Evolutionary conservation across 2,113 vertebrate species (phyloP), one percentile per base, ranked within the genome.

Genomic region (Mormyrus lacerda): DNA sequence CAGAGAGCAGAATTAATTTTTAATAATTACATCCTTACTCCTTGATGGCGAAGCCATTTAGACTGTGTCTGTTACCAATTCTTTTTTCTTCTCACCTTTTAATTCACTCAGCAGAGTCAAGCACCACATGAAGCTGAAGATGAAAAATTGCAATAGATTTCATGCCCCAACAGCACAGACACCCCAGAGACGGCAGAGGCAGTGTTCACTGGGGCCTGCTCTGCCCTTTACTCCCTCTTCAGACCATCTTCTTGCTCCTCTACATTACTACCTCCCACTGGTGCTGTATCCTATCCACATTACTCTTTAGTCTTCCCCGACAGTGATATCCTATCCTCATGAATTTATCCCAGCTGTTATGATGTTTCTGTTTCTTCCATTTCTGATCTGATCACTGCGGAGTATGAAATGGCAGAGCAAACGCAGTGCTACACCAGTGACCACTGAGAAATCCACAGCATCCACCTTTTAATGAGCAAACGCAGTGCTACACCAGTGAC

Each of bases 281-380:
- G 73, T 42, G 35, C 15, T 79, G 5, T 79, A 19, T 47, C 44
- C 44, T 47, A 45, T 47, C 44, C 21, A 0, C 24, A 47, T 84
- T 24, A 11, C n/a, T 19, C 82, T n/a, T n/a, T 21, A 47, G 21
- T n/a, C 82, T 84, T 11, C 44, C 44, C 42, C 82, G 47, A 19
- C 82, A 84, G 82, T 47, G 39, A 47, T 84, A 42, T 84, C 42
- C 42, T n/a, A 84, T 47, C 82, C 19, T 84, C 42, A 24, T 84
- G 44, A 44, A 44, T 24, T 47, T 84, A n/a, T 27, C 76, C 93
- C 91, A 91, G 92, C 92, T 91, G 90, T 92, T 94, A 85, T 87
- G 35, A 90, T 91, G 95, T 95, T 95, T 96, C 94, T 96, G 96
- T 94, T 94, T 90, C 94, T 92, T 95, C 95, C 94, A 93, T 94